Evolutionary conservation across 2,113 vertebrate genomes (phyloP).

Genomic region (Neotoma lepida): DNA sequence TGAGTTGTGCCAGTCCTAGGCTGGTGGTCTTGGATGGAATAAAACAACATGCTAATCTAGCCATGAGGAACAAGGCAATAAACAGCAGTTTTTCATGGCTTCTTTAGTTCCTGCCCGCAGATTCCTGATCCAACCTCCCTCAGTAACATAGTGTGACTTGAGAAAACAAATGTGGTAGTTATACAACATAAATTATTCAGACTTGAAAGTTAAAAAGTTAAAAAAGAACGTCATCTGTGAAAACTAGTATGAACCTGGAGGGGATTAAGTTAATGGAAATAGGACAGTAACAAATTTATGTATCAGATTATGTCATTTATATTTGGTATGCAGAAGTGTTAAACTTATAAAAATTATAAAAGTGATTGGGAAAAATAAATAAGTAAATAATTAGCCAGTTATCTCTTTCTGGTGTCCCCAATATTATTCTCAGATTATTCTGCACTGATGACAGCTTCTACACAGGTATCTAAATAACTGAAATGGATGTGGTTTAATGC

Average conservation of each 20-base stretch:
- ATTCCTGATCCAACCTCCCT: neutral
- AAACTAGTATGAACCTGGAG: neutral
- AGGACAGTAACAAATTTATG: neutral
- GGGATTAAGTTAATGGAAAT: neutral
- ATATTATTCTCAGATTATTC: neutral
- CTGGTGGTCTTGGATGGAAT: neutral
- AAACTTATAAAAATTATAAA: neutral
- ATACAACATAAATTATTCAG: neutral
- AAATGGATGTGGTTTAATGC: neutral
- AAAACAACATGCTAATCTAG: neutral
- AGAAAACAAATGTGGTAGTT: neutral
- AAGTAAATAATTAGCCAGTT: neutral
- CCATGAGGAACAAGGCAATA: neutral
- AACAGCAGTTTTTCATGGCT: neutral
- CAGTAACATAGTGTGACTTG: neutral
- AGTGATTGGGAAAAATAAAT: neutral
- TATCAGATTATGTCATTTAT: neutral
- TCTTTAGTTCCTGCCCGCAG: neutral
- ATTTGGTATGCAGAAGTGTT: neutral
- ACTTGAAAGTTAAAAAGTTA: neutral
- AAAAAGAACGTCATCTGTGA: neutral
- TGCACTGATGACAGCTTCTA: neutral
- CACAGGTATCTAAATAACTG: neutral
- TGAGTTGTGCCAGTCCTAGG: neutral
- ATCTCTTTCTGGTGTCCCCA: neutral